Evolutionary conservation across 2,113 vertebrate genomes (phyloP).

Genomic region (Pyxicephalus adspersus): DNA sequence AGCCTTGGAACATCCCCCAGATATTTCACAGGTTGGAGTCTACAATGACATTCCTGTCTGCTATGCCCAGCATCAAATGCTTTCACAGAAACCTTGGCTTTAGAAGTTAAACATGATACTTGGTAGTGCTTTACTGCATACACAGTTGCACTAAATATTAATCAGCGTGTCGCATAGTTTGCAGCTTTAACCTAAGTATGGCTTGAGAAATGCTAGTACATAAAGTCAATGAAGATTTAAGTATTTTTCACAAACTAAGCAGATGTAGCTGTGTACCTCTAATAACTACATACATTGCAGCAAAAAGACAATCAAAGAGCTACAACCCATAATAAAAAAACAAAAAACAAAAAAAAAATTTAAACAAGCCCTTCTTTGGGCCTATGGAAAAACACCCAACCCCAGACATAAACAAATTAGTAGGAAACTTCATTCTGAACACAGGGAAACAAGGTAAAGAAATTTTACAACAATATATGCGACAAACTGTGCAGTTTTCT

Average conservation of each 20-base stretch:
- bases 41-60: constrained; percentile 20
- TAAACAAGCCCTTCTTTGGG: too few species aligned
- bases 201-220: not conserved
- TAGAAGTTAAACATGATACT: constrained; percentile 37
- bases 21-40: constrained; percentile 29
- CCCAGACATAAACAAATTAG: too few species aligned
- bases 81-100: constrained; percentile 35
- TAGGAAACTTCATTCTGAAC: too few species aligned
- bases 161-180: constrained; percentile 13
- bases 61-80: constrained; percentile 13
- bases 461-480: too few species aligned
- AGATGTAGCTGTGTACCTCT: not conserved
- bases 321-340: not conserved
- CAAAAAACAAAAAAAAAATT: too few species aligned
- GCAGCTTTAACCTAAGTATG: not conserved
- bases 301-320: too few species aligned
- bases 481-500: too few species aligned
- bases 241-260: not conserved
- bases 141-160: constrained; percentile 39
- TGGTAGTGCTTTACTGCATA: not conserved
- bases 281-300: too few species aligned
- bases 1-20: not conserved
- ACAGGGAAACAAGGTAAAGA: too few species aligned
- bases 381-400: too few species aligned
- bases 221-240: not conserved